Evolutionary conservation across 2,797 vertebrate genomes (phyloP), one percentile per base, ranked within the genome.

Genomic region (Takifugu rubripes): DNA sequence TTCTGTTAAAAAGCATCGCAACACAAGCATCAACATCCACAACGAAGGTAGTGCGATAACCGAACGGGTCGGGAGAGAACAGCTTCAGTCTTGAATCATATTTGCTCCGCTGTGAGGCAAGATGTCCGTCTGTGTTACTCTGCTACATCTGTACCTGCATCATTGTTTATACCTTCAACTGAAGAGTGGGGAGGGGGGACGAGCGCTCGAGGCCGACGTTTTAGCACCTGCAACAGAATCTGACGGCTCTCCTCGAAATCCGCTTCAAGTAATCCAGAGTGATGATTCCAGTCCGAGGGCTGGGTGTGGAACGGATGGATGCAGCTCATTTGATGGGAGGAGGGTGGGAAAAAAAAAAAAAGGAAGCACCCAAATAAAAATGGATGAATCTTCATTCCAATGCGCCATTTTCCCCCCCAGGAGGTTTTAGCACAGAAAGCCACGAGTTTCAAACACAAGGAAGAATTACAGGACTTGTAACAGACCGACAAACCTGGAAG

Each of bases 221-320:
- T 53, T 53, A 29, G 51, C 62, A 15, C 52, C 57, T 59, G 70
- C 56, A 49, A 54, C 52, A 54, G 59, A 83, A 77, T 74, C 45
- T 16, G 25, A 50, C 56, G 52, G 71, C 72, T 58, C 61, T 58
- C 56, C 66, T 72, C 64, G 12, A 29, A 57, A 45, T 6, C 17
- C 3, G 7, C 76, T 90, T 91, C 89, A 91, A 92, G 90, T 91
- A 89, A 83, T 89, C 77, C 79, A 77, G 85, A 88, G 80, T 47
- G 79, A 71, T 81, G 77, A 82, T 84, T 87, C 76, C 84, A 84
- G 87, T 86, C 84, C 70, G 71, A 75, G 55, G 76, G 76, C 71
- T 76, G 75, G 78, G 77, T 75, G 64, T 63, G 33, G 26, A 55
- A 74, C 56, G 61, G 73, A 79, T 81, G 57, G 76, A 73, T 70